phyloP scores from a whole-genome alignment of 2,888 invertebrate species.

The Philonicus albiceps region DNA sequence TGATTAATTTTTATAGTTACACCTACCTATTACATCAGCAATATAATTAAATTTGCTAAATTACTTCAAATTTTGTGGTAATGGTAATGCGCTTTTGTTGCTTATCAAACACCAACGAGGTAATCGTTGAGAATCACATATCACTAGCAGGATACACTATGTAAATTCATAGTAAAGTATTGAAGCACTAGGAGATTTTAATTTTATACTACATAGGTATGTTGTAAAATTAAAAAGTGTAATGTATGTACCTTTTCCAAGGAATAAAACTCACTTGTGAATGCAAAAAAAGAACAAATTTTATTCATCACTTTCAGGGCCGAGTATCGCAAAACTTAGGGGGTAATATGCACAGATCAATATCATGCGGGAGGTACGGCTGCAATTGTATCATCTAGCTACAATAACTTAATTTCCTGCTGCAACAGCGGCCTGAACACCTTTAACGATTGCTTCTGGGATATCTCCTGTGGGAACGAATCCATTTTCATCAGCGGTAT shows the following conservation, averaged over 20 bases:
- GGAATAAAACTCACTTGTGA: background rate
- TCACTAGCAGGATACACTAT: no score
- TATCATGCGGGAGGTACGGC: background rate
- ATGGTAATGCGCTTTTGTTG: no score
- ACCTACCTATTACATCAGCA: no score
- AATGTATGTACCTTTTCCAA: background rate
- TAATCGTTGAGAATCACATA: no score
- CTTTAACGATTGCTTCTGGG: conserved; percentile 56
- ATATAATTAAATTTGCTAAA: no score
- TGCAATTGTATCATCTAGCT: background rate
- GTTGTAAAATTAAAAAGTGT: background rate
- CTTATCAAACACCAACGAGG: no score
- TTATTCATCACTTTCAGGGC: background rate
- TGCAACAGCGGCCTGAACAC: conserved; percentile 56
- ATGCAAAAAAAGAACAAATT: background rate
- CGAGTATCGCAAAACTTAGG: background rate
- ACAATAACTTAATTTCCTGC: background rate
- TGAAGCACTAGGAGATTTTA: no score
- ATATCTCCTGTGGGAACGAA: conserved; percentile 60
- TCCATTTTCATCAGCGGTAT: conserved; percentile 61
- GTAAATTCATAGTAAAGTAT: no score
- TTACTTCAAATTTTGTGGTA: no score
- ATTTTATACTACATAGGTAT: background rate
- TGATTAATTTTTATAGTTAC: no score
- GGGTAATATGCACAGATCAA: background rate